Evolutionary conservation across 2,113 vertebrate genomes (phyloP), one percentile per base, ranked within the genome.

Genomic region (Crotalus horridus): DNA sequence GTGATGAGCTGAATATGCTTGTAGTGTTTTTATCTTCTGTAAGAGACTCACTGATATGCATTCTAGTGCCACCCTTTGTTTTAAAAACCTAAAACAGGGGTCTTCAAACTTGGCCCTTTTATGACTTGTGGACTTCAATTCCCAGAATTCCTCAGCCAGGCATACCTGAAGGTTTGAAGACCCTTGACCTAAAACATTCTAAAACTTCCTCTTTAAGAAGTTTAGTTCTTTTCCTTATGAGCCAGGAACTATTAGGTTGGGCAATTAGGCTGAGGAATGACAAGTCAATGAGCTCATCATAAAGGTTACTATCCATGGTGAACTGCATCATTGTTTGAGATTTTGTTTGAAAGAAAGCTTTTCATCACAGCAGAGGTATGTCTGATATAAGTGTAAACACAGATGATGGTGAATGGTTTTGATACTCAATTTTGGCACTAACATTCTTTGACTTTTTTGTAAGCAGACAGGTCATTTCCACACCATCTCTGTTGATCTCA

Each of bases 401-500:
- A 90, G 85, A 33, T 94, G 93, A 93, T 94, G 87, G 33, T 81
- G 43, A 81, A 81, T 81, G 74, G 74, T 81, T 81, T 39, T 39
- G 39, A 94, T 59, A 92, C 95, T 92, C 95, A 95, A 94, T 64
- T 92, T 61, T 33, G 96, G 94, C 95, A 61, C 95, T 93, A 92
- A 96, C 95, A 95, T 95, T 92, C 53, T 90, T 86, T 94, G 94
- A 96, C 91, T 94, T 96, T 51, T 81, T 95, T 55, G 94, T 92
- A 91, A 48, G 94, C 86, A 90, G 91, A 87, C 88, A 96, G 90
- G 90, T 94, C 95, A 95, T 91, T 93, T 94, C 46, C 95, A 87
- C 29, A 96, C 96, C 91, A 95, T 88, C 91, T 94, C 89, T 85
- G 95, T 93, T 95, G 96, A 97, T 96, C 85, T 95, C 90, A 95